Conservation (phyloP, 35 echinoderm and acorn worm species). For the Heliocidaris tuberculata region DNA sequence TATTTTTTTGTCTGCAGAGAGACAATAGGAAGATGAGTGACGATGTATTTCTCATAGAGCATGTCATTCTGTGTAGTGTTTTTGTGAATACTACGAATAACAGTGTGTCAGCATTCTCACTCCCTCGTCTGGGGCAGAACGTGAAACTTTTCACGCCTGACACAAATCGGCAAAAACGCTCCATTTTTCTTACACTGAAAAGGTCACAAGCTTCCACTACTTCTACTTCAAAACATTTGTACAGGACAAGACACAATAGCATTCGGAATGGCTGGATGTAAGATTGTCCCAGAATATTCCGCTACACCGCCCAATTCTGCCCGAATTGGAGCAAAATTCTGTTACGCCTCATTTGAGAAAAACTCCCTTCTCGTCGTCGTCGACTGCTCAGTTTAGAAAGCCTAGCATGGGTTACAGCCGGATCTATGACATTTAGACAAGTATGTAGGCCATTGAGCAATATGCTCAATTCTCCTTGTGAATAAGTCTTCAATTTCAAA, state of each 20-base stretch:
- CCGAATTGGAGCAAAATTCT: background rate
- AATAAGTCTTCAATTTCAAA: conserved; percentile 12
- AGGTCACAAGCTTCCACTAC: background rate
- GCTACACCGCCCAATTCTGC: background rate
- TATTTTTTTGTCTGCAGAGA: background rate
- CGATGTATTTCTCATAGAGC: background rate
- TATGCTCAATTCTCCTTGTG: background rate
- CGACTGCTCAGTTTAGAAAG: background rate
- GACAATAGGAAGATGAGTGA: background rate
- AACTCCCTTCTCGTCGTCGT: background rate
- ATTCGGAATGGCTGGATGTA: background rate
- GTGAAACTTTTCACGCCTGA: background rate
- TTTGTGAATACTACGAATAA: background rate
- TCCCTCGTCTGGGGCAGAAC: background rate
- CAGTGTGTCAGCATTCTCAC: background rate
- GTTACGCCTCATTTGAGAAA: background rate
- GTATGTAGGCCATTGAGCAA: conserved; percentile 9
- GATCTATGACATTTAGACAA: background rate
- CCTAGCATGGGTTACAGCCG: background rate
- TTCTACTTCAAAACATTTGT: background rate
- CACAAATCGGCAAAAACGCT: background rate
- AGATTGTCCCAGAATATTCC: background rate
- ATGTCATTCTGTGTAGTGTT: background rate
- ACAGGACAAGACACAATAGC: background rate
- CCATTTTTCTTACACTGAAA: background rate